Percentiles rank a stretch among this genome's conserved stretches.
Evolutionary conservation across 2,888 invertebrate genomes (phyloP).

Genomic region (Orchesella flavescens): DNA sequence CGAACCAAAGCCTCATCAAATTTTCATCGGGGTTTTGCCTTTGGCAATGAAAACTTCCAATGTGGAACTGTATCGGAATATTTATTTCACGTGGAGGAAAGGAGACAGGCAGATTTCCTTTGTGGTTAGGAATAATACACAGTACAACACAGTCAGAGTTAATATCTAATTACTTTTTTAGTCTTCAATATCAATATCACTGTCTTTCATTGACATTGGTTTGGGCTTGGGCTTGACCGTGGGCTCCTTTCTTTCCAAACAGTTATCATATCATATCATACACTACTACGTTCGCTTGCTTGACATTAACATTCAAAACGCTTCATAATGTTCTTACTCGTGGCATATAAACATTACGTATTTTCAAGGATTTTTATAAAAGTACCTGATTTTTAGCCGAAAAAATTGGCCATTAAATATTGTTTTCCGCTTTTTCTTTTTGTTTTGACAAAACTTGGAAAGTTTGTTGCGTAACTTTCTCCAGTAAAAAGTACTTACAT

Average conservation of each 20-base stretch:
- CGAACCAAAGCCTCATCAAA: constrained; percentile 29
- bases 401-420: background rate
- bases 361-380: background rate
- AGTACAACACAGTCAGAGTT: background rate
- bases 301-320: constrained; percentile 47
- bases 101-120: too few relatives aligned
- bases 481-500: background rate
- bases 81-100: constrained; percentile 4
- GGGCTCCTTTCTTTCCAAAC: constrained; percentile 38
- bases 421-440: too few relatives aligned
- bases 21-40: constrained; percentile 21
- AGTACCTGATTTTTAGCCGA: background rate
- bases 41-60: background rate
- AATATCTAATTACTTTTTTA: too few relatives aligned
- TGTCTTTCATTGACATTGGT: constrained; percentile 47
- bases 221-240: constrained; percentile 38
- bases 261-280: background rate
- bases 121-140: too few relatives aligned
- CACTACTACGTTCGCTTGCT: background rate
- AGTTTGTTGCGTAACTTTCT: background rate
- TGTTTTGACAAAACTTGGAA: too few relatives aligned
- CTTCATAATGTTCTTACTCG: background rate
- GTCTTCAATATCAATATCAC: background rate
- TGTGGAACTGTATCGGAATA: too few relatives aligned
- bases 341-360: background rate